phyloP scores from a whole-genome alignment of 2,113 vertebrate species.

The Triplophysa siluroides region DNA sequence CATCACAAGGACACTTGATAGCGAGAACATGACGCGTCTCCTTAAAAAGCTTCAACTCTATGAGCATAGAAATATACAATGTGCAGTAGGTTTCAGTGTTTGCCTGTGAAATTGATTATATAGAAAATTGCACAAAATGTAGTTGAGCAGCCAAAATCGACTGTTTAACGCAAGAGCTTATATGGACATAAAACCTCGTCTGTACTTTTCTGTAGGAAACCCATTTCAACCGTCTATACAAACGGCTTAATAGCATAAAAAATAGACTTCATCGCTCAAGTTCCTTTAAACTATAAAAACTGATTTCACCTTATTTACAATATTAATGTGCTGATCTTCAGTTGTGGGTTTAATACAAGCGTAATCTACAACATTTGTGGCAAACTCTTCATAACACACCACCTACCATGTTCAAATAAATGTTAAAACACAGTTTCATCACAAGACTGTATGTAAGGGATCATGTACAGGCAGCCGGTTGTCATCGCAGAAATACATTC shows the following conservation, averaged over 20 bases:
- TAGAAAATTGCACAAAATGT: slow-evolving; percentile 54
- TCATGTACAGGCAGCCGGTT: no score
- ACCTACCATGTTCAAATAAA: no score
- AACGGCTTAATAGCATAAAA: slow-evolving; percentile 71
- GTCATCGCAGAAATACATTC: no score
- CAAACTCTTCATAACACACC: no score
- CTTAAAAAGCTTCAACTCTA: slow-evolving; percentile 60
- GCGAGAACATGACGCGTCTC: slow-evolving; percentile 63
- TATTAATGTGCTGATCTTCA: slow-evolving; percentile 25
- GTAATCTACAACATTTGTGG: not conserved
- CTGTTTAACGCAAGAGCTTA: slow-evolving; percentile 15
- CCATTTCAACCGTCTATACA: slow-evolving; percentile 62
- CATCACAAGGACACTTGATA: slow-evolving; percentile 69
- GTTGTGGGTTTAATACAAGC: not conserved
- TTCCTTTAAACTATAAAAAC: slow-evolving; percentile 74
- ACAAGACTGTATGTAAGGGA: no score
- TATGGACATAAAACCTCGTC: slow-evolving; percentile 24
- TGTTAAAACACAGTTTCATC: no score
- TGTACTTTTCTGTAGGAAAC: slow-evolving; percentile 43
- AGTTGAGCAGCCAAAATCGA: slow-evolving; percentile 39
- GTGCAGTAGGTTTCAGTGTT: slow-evolving; percentile 58
- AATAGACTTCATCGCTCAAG: slow-evolving; percentile 74
- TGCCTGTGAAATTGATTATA: slow-evolving; percentile 49
- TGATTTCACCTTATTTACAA: slow-evolving; percentile 71
- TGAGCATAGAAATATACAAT: slow-evolving; percentile 57